Conservation (phyloP, 2,888 invertebrate genomes). For the Asteroscopus sphinx region DNA sequence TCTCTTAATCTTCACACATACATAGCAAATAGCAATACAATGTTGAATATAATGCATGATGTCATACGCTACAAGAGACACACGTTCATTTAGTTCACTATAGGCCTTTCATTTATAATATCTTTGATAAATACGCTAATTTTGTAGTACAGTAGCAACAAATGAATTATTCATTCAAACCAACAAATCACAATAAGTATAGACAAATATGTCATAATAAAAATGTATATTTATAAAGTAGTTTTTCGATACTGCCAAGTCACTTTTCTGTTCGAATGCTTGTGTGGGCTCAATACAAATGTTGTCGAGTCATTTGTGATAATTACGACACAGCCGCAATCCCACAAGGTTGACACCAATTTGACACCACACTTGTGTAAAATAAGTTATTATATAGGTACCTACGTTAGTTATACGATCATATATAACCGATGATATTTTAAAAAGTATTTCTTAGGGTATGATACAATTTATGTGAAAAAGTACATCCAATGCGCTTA, state of each 20-base stretch:
- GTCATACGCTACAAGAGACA: conserved; percentile 24
- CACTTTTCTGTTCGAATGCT: conserved; percentile 52
- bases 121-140: neutral
- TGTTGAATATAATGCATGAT: conserved; percentile 15
- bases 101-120: neutral
- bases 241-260: conserved; percentile 31
- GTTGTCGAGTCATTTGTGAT: conserved; percentile 60
- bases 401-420: conserved; percentile 46
- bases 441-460: no score
- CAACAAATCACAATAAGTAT: conserved; percentile 16
- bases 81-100: conserved; percentile 13
- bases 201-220: conserved; percentile 23
- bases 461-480: no score
- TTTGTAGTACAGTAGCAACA: neutral
- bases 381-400: conserved; percentile 49
- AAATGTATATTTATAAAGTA: conserved; percentile 23
- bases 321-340: conserved; percentile 47
- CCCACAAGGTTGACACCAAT: conserved; percentile 64
- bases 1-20: conserved; percentile 8
- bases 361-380: conserved; percentile 57
- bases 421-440: conserved; percentile 55
- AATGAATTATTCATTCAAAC: conserved; percentile 6
- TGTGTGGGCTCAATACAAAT: conserved; percentile 59
- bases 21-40: conserved; percentile 1
- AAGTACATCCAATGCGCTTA: no score